Evolutionary conservation across 1,140 invertebrate genomes (phyloP), one percentile per base, ranked within the genome.

Genomic region (Atta texana): DNA sequence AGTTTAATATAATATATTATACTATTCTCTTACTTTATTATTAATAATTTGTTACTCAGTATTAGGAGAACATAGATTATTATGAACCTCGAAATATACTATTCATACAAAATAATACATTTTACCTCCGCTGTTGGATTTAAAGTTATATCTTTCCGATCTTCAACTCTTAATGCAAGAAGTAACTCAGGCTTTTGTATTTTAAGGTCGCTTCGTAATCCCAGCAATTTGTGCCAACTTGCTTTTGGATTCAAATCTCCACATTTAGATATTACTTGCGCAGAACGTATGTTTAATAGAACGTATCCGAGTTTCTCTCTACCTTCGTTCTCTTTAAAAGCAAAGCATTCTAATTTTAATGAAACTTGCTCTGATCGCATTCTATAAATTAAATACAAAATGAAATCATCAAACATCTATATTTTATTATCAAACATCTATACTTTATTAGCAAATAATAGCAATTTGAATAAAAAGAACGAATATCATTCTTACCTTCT

Each of bases 331-430:
- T 94, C 92, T 77, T 96, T 95, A 55, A 94, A 85, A 51, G 92
- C 92, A 86, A 94, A 94, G 91, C 95, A 96, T 92, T 96, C 96
- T 24, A 96, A 90, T 91, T 96, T 95, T 80, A 96, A 88, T 18
- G 95, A 94, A 4, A 93, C 92, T 91, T 96, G 95, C 2, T 93
- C 93, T 51, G 94, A 95, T 81, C 96, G 88, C 91, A 96, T 95
- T 88, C 95, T 95, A 78, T 63, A 91, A 91, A 84, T 87, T 75
- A 28, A 75, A 87, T 64, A 55, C 21, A 86, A 64, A 44, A 86
- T 87, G 18, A 75, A 75, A 28, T 84, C 10, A 63, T 57, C 8
- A 16, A 59, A 1, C 28, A 31, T 2, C 28, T 31, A 31, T 31
- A 31, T 3, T 31, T 31, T 31, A 3, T 31, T 31, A 31, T 31